phyloP scores from a whole-genome alignment of 2,797 vertebrate species.

The Hemitrygon akajei region DNA sequence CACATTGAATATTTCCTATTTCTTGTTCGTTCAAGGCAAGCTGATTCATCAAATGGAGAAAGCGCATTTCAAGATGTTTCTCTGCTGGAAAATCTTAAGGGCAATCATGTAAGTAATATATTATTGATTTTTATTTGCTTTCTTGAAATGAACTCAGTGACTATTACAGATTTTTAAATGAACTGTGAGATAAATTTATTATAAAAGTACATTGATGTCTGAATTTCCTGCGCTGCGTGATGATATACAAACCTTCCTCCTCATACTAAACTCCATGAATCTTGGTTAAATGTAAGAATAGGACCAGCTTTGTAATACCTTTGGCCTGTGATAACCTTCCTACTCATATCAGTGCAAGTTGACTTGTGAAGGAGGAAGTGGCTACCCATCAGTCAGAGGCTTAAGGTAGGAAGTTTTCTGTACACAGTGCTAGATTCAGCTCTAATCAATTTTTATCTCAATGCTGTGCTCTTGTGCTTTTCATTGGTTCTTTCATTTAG shows the following conservation, averaged over 20 bases:
- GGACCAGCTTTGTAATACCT: background rate
- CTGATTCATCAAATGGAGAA: constrained; percentile 73
- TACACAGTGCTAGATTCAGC: background rate
- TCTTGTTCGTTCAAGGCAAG: constrained; percentile 65
- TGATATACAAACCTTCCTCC: background rate
- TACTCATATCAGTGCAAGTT: background rate
- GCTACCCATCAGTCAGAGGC: no score
- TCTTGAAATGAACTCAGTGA: background rate
- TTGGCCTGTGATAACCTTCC: background rate
- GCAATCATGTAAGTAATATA: constrained; percentile 79
- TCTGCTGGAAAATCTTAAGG: constrained; percentile 93
- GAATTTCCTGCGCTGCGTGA: background rate
- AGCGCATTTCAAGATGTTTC: constrained; percentile 80
- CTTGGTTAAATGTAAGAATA: background rate
- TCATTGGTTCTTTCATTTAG: background rate
- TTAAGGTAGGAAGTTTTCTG: background rate
- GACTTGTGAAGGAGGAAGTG: background rate
- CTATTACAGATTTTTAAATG: background rate
- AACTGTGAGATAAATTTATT: background rate
- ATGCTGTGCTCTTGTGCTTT: background rate
- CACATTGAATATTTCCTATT: background rate
- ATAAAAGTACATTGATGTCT: background rate
- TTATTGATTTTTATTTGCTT: constrained; percentile 37
- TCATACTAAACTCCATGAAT: background rate
- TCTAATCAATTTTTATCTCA: background rate